Evolutionary conservation across 2,888 invertebrate species (phyloP), one percentile per base, ranked within the genome.

Genomic region (Drosophila pseudotalamancana): DNA sequence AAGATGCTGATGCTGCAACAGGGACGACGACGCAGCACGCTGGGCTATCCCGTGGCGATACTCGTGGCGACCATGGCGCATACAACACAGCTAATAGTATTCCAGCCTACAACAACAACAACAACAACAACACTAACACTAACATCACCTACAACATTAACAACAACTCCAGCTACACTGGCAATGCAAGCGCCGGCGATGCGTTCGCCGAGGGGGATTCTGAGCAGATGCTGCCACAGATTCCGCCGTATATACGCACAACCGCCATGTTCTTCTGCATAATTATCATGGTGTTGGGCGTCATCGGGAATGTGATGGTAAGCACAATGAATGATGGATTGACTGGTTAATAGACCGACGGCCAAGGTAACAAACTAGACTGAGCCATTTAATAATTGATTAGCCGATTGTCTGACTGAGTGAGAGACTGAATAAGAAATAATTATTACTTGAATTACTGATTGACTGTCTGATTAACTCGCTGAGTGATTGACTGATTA

Each of bases 301-400:
- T 97, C 68, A 94, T 97, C 73, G 98, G 98, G 18, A 98, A 98
- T 90, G 94, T 97, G 67, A 96, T 98, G 95, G 98, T 91, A 60
- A 90, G 89, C 80, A 11, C 3, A 4, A 9, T 27, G 9, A 27
- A 21, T 21, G 25, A 25, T 16, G 0, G 12, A 12, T 6, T 19
- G 12, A 40, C 2, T 6, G 11, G 19, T 14, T 11, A 12, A 35
- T 27, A 27, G 27, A 27, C 9, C 27, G 4, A n/a, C n/a, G n/a
- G n/a, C n/a, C n/a, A n/a, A n/a, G n/a, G n/a, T n/a, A n/a, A n/a
- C n/a, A n/a, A n/a, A n/a, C n/a, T 31, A 12, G 6, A 31, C 6
- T 14, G 12, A 29, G 18, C n/a, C 0, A 11, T 6, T 4, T 25
- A 25, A 5, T 25, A 25, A 25, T 6, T 31, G 31, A 12, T 31